Evolutionary conservation across 2,113 vertebrate genomes (phyloP), one percentile per base, ranked within the genome.

Genomic region (Labrus mixtus): DNA sequence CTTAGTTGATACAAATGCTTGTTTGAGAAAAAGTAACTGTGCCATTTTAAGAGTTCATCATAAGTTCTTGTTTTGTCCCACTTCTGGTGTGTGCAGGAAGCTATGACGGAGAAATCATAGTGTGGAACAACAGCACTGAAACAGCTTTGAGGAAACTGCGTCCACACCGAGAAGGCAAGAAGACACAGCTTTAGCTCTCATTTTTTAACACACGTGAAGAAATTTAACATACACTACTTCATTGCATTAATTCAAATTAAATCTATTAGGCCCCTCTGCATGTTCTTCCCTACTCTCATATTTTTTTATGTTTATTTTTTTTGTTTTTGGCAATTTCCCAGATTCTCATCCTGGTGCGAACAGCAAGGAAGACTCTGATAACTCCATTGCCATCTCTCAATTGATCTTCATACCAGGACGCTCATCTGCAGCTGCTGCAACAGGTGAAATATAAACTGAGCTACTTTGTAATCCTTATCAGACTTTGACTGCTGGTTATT

Each of bases 71-170:
- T 54, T 68, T 71, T 3, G 33, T 59, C n/a, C 60, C 3, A 19
- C 8, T 58, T 64, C 33, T 81, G 74, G 66, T 82, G 64, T 69
- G 37, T 68, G 8, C 85, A 94, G 93, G 94, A 54, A 94, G 93
- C 76, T 89, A 72, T 1, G 89, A 94, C 88, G 95, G 95, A 36
- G 92, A 95, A 91, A 93, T 95, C 56, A 60, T 92, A 54, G 84
- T 96, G 41, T 95, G 95, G 95, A 95, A 95, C 25, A 96, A 76
- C 72, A 92, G 80, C 72, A 94, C 95, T 56, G 94, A 95, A 87
- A 96, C 92, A n/a, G 89, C 91, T 82, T 57, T 78, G 64, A 82
- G 89, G 57, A 93, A 94, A 76, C 90, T 94, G 53, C 33, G 23
- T 23, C 87, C 86, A 50, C 68, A 57, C 2, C 62, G 80, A 45